phyloP scores from a whole-genome alignment of 2,797 vertebrate species.

The Eurystomus glaucurus region DNA sequence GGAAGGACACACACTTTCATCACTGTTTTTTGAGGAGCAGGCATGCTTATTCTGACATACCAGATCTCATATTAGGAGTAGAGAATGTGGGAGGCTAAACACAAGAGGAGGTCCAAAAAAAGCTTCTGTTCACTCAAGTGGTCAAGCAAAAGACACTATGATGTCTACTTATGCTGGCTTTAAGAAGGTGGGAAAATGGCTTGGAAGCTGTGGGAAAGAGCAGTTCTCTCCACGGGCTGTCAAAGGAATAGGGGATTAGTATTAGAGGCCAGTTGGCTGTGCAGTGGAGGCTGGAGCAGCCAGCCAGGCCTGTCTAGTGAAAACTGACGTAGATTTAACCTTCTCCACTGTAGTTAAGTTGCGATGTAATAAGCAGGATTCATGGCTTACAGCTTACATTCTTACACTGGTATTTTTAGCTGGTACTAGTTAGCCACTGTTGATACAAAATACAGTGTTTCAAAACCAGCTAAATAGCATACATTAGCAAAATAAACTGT shows the following conservation, averaged over 20 bases:
- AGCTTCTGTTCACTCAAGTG: background rate
- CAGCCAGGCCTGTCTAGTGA: background rate
- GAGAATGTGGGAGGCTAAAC: background rate
- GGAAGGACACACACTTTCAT: background rate
- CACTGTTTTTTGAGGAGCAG: rapidly evolving
- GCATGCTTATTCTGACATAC: background rate
- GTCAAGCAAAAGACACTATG: background rate
- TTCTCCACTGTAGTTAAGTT: background rate
- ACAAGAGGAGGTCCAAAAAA: background rate
- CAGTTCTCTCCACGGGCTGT: background rate
- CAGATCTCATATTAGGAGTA: background rate
- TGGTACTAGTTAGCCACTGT: background rate
- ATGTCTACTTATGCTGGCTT: background rate
- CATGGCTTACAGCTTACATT: background rate
- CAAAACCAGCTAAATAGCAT: background rate
- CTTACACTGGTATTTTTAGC: background rate
- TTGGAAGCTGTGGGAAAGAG: background rate
- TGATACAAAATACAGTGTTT: background rate
- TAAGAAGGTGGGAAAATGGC: background rate
- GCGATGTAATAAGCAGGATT: background rate
- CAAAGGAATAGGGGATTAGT: background rate
- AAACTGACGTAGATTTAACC: background rate
- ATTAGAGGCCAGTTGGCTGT: background rate
- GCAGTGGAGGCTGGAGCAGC: background rate
- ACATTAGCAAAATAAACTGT: background rate